Conservation (phyloP, 2,797 vertebrate genomes). For the Typhlichthys eigenmanni region DNA sequence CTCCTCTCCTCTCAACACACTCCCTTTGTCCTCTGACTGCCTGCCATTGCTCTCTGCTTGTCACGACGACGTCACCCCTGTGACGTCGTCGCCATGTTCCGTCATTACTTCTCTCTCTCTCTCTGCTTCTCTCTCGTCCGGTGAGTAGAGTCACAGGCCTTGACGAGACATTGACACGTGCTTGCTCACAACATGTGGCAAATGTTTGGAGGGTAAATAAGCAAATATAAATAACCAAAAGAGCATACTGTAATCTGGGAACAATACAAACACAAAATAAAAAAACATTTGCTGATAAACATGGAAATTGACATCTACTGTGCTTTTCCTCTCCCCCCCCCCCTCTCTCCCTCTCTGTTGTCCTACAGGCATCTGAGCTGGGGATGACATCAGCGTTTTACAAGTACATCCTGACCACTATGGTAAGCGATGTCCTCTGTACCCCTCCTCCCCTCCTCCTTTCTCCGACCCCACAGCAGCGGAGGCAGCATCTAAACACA, state of each 20-base stretch:
- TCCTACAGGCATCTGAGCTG: constrained; percentile 83
- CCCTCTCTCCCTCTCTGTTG: constrained; percentile 21
- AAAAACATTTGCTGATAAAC: no score
- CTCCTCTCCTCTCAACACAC: constrained; percentile 21
- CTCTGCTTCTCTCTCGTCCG: background rate
- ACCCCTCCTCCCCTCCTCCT: constrained; percentile 6
- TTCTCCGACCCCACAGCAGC: background rate
- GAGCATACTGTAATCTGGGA: no score
- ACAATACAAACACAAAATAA: no score
- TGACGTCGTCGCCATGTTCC: background rate
- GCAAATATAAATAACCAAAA: no score
- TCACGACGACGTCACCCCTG: background rate
- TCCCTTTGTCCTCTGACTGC: constrained; percentile 43
- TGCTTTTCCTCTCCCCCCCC: constrained; percentile 12
- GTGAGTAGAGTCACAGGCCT: no score
- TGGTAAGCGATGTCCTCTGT: constrained; percentile 75
- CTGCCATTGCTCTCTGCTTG: constrained; percentile 39
- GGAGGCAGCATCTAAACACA: background rate
- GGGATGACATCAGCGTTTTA: constrained; percentile 92
- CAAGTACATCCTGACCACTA: constrained; percentile 92
- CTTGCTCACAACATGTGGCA: no score
- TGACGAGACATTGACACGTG: no score
- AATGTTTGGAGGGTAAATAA: no score
- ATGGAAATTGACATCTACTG: no score
- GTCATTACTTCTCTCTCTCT: constrained; percentile 29